Percentiles rank a stretch among this genome's conserved stretches.
Evolutionary conservation across 2,113 vertebrate genomes (phyloP).

Genomic region (Cephalopterus ornatus): DNA sequence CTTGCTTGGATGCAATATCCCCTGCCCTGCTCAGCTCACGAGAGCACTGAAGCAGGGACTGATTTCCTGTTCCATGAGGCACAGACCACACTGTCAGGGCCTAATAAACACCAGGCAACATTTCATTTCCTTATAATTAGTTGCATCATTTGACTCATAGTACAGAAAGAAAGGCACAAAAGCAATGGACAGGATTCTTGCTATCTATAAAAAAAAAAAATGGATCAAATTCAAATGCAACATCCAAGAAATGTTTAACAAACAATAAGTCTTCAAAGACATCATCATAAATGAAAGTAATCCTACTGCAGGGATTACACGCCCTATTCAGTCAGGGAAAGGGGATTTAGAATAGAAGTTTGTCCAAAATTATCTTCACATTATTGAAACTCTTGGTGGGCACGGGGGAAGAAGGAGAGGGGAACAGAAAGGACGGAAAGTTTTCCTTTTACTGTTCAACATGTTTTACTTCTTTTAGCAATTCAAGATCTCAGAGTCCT

Average conservation of each 20-base stretch:
- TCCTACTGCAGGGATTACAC: not conserved
- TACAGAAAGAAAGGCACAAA: not conserved
- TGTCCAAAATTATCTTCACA: not conserved
- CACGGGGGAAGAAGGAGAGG: not conserved
- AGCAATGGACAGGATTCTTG: not conserved
- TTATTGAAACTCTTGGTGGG: not conserved
- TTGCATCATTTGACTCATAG: not conserved
- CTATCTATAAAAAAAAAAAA: not conserved
- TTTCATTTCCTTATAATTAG: slow-evolving; percentile 38
- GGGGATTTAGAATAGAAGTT: not conserved
- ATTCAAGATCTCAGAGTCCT: not conserved
- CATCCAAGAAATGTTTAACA: not conserved
- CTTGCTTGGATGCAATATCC: not conserved
- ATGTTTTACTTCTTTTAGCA: not conserved
- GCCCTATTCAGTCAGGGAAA: not conserved
- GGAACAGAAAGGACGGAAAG: not conserved
- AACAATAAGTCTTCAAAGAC: not conserved
- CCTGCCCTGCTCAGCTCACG: not conserved
- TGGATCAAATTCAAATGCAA: not conserved
- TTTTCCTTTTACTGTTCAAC: not conserved
- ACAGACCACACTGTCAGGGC: not conserved
- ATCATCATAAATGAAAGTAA: not conserved
- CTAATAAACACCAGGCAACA: not conserved
- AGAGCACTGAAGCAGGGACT: not conserved
- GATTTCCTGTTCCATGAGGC: slow-evolving; percentile 18